Base-by-base conservation (phyloP, 2,888 invertebrate species). In the Drosophila limbata region DNA sequence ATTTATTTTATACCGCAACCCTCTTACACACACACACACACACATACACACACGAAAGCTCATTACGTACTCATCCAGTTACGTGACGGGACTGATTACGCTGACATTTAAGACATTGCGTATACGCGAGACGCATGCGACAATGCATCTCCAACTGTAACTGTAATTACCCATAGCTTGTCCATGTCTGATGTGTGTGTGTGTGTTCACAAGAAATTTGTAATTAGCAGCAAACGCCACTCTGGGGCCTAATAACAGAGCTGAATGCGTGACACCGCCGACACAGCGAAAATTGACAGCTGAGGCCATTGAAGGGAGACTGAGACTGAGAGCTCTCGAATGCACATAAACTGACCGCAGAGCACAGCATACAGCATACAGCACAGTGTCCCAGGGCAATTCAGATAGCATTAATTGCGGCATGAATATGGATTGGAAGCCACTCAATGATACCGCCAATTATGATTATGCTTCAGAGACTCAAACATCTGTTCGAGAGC, bases 201-300 rank as follows among this genome's bases (percentile, higher is more conserved):
- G 11, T 11, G 40, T 53, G 13, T 37, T 55, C 50, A 53, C 48
- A 21, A 55, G 77, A 73, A 65, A 60, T 81, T 84, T 85, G 74
- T 88, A 84, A 88, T 88, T 84, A 85, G 84, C 81, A 68, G 66
- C 61, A 71, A 73, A 73, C 61, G 69, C 60, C 70, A 80, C 79
- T 71, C 74, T 68, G 64, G 65, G 77, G 68, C 56, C 78, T 63
- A 62, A 81, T 75, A 79, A 77, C 74, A 65, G 61, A 73, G 63
- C 79, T 63, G 50, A 64, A 61, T 71, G 76, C 60, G 73, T 73
- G 76, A 55, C 66, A 66, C 69, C 63, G 65, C 73, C 79, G 42
- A 74, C 76, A 50, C 74, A 69, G 78, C 88, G 71, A 52, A 87
- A 82, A 86, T 69, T 50, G 80, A 62, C 66, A 70, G 65, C 59